Evolutionary conservation across 2,888 invertebrate genomes (phyloP), one percentile per base, ranked within the genome.

Genomic region (Athalia cordata): DNA sequence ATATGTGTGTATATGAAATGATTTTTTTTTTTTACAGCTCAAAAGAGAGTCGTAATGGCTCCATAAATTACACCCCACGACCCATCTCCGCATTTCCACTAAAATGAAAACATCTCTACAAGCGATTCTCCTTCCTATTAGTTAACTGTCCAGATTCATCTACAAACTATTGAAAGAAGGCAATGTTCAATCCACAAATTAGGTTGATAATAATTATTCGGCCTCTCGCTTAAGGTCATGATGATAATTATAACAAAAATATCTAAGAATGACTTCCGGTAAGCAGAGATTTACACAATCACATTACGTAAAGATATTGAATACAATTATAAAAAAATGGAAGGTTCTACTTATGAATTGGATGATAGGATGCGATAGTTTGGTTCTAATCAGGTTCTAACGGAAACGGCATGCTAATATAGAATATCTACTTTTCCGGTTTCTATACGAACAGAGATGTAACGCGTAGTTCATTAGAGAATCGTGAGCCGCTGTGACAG

Each of bases 61-160:
- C 45, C 72, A 72, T 72, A 72, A 72, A 72, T 72, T 72, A 47
- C 9, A 59, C n/a, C 72, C 47, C 52, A n/a, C 55, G 45, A 55
- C 52, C 67, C 67, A 15, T 52, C 13, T 47, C 47, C 72, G 45
- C 47, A 29, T 13, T 47, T 59, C 47, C 13, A 47, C 57, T 9
- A 72, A 59, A 59, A 9, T 47, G 72, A 72, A 45, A 47, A 29
- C 13, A 5, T 8, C 47, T 57, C 45, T 59, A 59, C 45, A 59
- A 72, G 15, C 57, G 47, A 7, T 43, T 13, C 45, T 72, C 57
- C 59, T 45, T 45, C 72, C 11, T 59, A 59, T 72, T 9, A 15
- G 29, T 45, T n/a, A n/a, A 72, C 52, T 49, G 49, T 66, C 47
- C 11, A 68, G 9, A 50, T 55, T 52, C 47, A 50, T 43, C 11